phyloP scores from a whole-genome alignment of 2,113 vertebrate species.

The Alosa alosa region DNA sequence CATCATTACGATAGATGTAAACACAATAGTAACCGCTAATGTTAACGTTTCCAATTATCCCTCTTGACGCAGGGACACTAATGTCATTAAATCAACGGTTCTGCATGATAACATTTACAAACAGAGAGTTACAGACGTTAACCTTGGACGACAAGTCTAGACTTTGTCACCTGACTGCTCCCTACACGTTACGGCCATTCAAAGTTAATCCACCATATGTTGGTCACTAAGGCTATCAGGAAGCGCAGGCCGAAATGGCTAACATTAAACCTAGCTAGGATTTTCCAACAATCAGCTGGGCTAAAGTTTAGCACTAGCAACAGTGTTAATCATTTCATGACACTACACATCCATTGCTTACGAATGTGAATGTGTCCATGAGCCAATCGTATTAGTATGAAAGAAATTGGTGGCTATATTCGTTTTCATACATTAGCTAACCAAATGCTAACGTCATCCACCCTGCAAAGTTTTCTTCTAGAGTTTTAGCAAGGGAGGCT shows the following conservation, averaged over 20 bases:
- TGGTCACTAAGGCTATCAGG: background rate
- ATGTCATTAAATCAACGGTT: background rate
- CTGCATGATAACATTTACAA: background rate
- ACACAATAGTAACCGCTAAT: background rate
- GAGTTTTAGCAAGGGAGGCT: background rate
- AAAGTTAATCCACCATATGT: constrained; percentile 21
- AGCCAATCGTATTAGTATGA: background rate
- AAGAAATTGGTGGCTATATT: background rate
- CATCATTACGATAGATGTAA: background rate
- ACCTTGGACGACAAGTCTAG: background rate
- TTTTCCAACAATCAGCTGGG: background rate
- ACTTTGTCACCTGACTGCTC: background rate
- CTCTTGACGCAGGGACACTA: background rate
- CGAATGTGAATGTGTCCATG: background rate
- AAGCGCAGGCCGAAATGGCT: constrained; percentile 1
- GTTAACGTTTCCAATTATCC: background rate
- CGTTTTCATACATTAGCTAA: background rate
- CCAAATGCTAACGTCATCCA: background rate
- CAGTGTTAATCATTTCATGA: background rate
- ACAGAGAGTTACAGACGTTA: background rate
- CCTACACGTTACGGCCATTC: constrained; percentile 17
- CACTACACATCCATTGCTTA: background rate
- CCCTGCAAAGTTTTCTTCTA: background rate
- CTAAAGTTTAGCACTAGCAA: background rate
- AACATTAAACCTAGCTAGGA: background rate